Base-by-base conservation (phyloP, 2,797 vertebrate species). In the Lithobates sylvaticus region DNA sequence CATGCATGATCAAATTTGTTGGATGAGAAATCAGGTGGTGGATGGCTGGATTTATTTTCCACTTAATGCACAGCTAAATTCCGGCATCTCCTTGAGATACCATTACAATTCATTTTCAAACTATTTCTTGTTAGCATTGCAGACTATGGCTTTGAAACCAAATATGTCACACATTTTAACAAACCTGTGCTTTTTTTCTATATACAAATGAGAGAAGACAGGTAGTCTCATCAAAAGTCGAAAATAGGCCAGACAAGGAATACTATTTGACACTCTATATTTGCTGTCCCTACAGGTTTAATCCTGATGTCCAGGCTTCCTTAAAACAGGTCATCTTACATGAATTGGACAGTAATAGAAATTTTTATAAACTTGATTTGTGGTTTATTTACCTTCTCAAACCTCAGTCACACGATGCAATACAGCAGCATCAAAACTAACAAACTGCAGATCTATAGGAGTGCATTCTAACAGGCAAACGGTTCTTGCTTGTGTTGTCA, bases 11-110 rank as follows among this genome's bases (percentile, higher is more conserved):
- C 54, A 34, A 83, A 77, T 83, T 87, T 87, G 80, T 78, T 83
- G 80, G 85, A 87, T 78, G 75, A 78, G 82, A 87, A 83, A 87
- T 83, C 85, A 83, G 75, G 68, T 87, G 74, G 85, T n/a, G 75
- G 80, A 83, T 87, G 85, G 80, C 64, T 78, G 75, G 85, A 87
- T 87, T 78, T 78, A 87, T 87, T 83, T 87, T 83, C 85, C 85
- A 83, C 65, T 87, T 80, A 87, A 74, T 83, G 85, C 85, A 78
- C 85, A 83, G 34, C 76, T 83, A 83, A 73, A 83, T 83, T 72
- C 80, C 68, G 71, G 80, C 85, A 86, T 86, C 85, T 86, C 65
- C 72, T 83, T 78, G 42, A 83, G 80, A 83, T 74, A 78, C 67
- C 64, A 74, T 77, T 78, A 83, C 75, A 83, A 67, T 83, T 83